Evolutionary conservation across 2,888 invertebrate species (phyloP).

Genomic region (Melieria omissa): DNA sequence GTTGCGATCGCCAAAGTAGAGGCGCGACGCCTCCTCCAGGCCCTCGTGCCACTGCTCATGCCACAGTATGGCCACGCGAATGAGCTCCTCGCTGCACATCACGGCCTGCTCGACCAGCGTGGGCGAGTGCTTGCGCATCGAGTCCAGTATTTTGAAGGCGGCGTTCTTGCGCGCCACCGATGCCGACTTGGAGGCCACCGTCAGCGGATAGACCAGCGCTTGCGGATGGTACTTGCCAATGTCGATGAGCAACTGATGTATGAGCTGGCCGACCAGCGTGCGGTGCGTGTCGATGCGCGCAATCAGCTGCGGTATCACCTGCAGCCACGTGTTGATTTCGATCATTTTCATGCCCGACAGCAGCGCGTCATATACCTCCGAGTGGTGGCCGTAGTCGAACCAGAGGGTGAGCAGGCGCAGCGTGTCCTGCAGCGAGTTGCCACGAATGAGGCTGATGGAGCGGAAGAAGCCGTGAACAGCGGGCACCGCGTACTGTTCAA

Average conservation of each 20-base stretch:
- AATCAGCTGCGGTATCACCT: slow-evolving; percentile 98
- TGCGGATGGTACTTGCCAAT: slow-evolving; percentile 98
- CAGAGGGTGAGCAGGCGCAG: slow-evolving; percentile 93
- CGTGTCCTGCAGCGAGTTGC: slow-evolving; percentile 95
- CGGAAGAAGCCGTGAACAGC: slow-evolving; percentile 97
- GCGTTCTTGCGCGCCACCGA: slow-evolving; percentile 86
- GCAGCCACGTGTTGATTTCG: slow-evolving; percentile 98
- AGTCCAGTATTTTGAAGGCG: slow-evolving; percentile 93
- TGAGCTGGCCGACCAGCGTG: slow-evolving; percentile 86
- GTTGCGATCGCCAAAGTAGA: slow-evolving; percentile 97
- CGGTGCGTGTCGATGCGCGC: slow-evolving; percentile 96
- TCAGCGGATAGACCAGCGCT: slow-evolving; percentile 96
- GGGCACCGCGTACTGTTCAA: slow-evolving; percentile 84
- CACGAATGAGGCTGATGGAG: slow-evolving; percentile 91
- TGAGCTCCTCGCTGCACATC: slow-evolving; percentile 96
- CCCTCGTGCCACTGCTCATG: slow-evolving; percentile 99
- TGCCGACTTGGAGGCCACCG: slow-evolving; percentile 96
- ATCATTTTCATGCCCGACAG: slow-evolving; percentile 91
- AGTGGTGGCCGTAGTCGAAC: slow-evolving; percentile 97
- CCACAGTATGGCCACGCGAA: slow-evolving; percentile 98
- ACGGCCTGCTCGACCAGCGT: slow-evolving; percentile 94
- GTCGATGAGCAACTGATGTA: slow-evolving; percentile 93
- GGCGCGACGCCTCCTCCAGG: slow-evolving; percentile 89
- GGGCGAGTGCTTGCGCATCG: slow-evolving; percentile 94
- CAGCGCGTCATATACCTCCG: slow-evolving; percentile 93